Conservation (phyloP, 2,888 invertebrate species). For the Apotomis betuletana region DNA sequence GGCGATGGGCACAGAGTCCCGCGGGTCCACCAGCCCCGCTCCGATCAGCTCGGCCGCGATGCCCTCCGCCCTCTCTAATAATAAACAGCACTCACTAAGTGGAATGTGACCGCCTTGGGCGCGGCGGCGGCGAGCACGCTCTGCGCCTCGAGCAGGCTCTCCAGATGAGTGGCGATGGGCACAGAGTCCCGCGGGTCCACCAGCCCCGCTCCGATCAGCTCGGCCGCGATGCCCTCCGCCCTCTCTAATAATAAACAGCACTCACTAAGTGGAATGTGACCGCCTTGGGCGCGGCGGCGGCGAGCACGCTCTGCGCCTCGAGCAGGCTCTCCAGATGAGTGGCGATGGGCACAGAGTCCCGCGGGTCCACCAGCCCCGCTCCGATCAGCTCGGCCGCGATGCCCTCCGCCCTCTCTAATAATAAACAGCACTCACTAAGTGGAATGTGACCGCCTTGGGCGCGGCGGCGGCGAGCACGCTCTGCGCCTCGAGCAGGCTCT, state of each 20-base stretch:
- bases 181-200: constrained; percentile 87
- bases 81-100: constrained; percentile 64
- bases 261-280: constrained; percentile 74
- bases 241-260: too few relatives aligned
- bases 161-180: constrained; percentile 63
- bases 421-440: constrained; percentile 64
- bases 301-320: constrained; percentile 46
- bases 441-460: constrained; percentile 64
- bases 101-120: constrained; percentile 64
- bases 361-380: constrained; percentile 94
- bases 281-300: constrained; percentile 47
- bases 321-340: constrained; percentile 62
- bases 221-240: constrained; percentile 95
- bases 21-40: constrained; percentile 94
- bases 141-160: constrained; percentile 58
- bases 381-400: constrained; percentile 97
- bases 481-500: constrained; percentile 58
- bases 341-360: constrained; percentile 65
- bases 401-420: constrained; percentile 94
- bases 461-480: constrained; percentile 39
- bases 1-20: constrained; percentile 65
- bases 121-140: constrained; percentile 39
- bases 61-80: constrained; percentile 94
- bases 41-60: constrained; percentile 97
- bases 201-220: constrained; percentile 96